Evolutionary conservation across 2,888 invertebrate genomes (phyloP).

Genomic region (Leptarthrus brevirostris): DNA sequence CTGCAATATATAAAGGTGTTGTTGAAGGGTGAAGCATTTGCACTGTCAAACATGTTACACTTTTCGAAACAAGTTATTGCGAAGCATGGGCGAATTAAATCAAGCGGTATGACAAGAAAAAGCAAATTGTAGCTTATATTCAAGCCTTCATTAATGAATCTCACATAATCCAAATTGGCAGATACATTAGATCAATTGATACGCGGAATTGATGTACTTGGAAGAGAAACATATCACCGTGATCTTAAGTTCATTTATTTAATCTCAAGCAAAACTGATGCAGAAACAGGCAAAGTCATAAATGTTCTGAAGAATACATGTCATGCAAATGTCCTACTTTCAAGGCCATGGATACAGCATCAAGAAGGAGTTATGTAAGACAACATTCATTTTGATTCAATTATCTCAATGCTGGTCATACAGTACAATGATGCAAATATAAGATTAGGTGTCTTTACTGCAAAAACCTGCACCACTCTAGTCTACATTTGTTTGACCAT

Average conservation of each 20-base stretch:
- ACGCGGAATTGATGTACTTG: not conserved
- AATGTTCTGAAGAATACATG: not conserved
- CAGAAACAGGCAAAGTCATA: not conserved
- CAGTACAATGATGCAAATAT: not conserved
- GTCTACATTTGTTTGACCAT: not conserved
- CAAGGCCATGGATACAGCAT: not conserved
- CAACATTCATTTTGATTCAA: conserved; percentile 1
- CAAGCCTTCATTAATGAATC: not conserved
- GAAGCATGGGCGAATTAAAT: not conserved
- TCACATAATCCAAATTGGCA: not conserved
- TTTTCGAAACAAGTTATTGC: not conserved
- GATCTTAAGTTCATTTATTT: not conserved
- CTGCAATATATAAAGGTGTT: conserved; percentile 3
- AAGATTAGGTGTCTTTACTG: not conserved
- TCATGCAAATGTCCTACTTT: not conserved
- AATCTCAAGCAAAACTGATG: not conserved
- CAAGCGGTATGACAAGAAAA: not conserved
- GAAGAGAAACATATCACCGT: not conserved
- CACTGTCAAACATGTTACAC: not conserved
- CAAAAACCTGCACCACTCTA: not conserved
- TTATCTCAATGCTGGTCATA: not conserved
- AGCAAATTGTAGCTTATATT: not conserved
- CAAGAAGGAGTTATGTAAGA: not conserved
- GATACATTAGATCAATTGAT: conserved; percentile 4
- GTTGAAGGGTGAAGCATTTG: conserved; percentile 2